Evolutionary conservation across 2,888 invertebrate genomes (phyloP), one percentile per base, ranked within the genome.

Genomic region (Eupithecia abbreviata): DNA sequence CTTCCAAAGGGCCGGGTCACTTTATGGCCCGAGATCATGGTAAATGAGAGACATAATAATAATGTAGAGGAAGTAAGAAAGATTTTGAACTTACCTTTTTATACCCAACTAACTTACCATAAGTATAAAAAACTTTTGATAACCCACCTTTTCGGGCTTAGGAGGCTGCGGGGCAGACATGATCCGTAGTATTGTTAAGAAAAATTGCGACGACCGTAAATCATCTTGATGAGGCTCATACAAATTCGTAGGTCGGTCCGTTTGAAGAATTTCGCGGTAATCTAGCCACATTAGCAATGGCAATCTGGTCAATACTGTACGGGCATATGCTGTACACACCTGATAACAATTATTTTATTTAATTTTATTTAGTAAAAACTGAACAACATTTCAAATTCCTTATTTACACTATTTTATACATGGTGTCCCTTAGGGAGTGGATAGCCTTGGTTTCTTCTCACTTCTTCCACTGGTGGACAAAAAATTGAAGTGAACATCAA

Each of bases 151-250:
- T 76, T 95, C 94, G 66, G 91, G 86, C 80, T 92, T 94, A 1
- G 95, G 95, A 6, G 96, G 96, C 79, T 91, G 90, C 9, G 94
- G 94, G n/a, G 91, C 88, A 2, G 95, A 94, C 87, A 96, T 95
- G 71, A 96, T 86, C 71, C 96, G 89, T 74, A 94, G 91, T 58
- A 96, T 90, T 5, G 90, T 93, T 82, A 96, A 96, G 79, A 88
- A 82, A 79, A 96, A 93, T 83, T 92, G 92, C 1, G 93, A 88
- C 13, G 91, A 88, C 2, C 90, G 87, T 66, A 92, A 82, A 78
- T 93, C 91, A 79, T 93, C 91, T 10, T 92, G 89, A 75, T 93
- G 92, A 0, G 89, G 88, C 66, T 92, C 91, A 45, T 84, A 84
- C 2, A 84, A 79, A 0, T 87, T 88, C 2, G 43, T 18, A 2